Base-by-base conservation (phyloP, 1,140 invertebrate genomes). In the Zaprionus africanus region DNA sequence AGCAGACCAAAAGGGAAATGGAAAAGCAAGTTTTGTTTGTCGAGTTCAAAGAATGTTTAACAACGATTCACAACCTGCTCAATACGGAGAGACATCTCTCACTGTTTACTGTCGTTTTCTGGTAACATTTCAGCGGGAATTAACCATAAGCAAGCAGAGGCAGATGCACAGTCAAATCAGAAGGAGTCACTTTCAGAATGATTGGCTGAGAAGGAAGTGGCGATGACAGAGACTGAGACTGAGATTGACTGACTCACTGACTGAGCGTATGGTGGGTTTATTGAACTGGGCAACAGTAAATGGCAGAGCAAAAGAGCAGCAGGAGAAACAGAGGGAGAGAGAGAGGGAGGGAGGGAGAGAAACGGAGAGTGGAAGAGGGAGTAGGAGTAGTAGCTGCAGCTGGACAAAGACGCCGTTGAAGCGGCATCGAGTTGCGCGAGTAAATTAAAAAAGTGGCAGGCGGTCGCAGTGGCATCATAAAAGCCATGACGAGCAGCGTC, bases 401-500 rank as follows among this genome's bases (percentile, higher is more conserved):
- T 22, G 57, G 59, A 82, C 68, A 82, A 70, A 66, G 67, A 34
- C 61, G 24, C 54, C 65, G 67, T 56, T 63, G 56, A 65, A 53
- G 61, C 61, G 56, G 46, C 73, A 75, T 62, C 67, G 70, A 56
- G 66, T 54, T 67, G 64, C 56, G 61, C 43, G 80, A 76, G 77
- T 88, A 88, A 87, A 87, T 87, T 87, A 84, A 87, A 87, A 87
- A 88, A 83, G 81, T 88, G 83, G 81, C 83, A 69, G 77, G 38
- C 67, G 26, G 64, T 66, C 66, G 72, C 62, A 87, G 59, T 72
- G 80, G 69, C 74, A 62, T 88, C 81, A 86, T 86, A 86, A 88
- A 86, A 80, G 58, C 60, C 66, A 66, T 80, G 80, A 80, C 68
- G 76, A 65, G 31, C 31, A 11, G 31, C 31, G 9, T 34, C 31